Percentiles rank a stretch among this genome's conserved stretches.
phyloP scores from a whole-genome alignment of 2,113 vertebrate genomes.

The Eublepharis macularius region DNA sequence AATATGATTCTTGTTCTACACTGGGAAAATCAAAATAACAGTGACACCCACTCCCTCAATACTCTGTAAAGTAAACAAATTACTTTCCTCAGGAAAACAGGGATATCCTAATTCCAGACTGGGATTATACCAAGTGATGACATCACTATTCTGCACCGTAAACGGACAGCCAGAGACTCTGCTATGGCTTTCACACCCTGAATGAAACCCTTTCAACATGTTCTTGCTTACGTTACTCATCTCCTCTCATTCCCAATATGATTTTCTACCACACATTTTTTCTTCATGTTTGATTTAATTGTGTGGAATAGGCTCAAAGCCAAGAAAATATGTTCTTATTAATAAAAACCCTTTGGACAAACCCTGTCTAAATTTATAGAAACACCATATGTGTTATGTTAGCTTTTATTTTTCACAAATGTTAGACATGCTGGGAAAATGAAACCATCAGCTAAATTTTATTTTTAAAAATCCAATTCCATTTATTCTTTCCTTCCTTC shows the following conservation, averaged over 20 bases:
- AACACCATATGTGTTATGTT: background rate
- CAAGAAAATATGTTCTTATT: background rate
- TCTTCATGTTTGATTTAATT: slow-evolving; percentile 7
- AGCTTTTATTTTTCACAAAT: background rate
- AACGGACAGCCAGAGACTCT: background rate
- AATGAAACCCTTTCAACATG: background rate
- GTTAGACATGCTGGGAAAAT: background rate
- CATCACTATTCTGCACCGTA: background rate
- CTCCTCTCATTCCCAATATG: background rate
- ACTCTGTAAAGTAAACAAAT: background rate
- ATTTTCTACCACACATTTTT: background rate
- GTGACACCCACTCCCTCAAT: background rate
- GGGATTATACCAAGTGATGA: background rate
- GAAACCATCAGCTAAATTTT: background rate
- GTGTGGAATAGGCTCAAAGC: background rate
- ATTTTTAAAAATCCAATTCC: background rate
- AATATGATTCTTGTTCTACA: background rate
- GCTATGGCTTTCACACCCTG: background rate
- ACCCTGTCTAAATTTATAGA: background rate
- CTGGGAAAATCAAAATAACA: too few relatives aligned
- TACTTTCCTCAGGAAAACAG: too few relatives aligned
- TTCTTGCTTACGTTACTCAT: background rate
- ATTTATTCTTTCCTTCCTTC: slow-evolving; percentile 35
- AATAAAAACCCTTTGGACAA: background rate
- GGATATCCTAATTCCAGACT: background rate